Evolutionary conservation across 2,888 invertebrate genomes (phyloP), one percentile per base, ranked within the genome.

Genomic region (Acronicta aceris): DNA sequence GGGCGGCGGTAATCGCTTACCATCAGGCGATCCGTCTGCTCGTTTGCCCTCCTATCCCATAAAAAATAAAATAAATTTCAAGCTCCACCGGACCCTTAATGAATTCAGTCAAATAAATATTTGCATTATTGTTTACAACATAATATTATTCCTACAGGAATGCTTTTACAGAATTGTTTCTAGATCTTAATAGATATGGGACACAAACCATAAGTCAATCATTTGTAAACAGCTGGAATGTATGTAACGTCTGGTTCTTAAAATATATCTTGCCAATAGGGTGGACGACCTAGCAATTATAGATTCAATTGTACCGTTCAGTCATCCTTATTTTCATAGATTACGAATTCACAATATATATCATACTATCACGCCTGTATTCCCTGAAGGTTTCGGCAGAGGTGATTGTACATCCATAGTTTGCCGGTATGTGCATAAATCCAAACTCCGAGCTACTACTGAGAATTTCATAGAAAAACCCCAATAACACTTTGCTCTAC

Each of bases 321-420:
- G 59, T 67, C 67, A 71, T 67, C 12, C 65, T 50, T 67, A 65
- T 71, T 67, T 9, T 65, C 8, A 53, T 1, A 45, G 48, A 71
- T 67, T 65, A 47, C 38, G n/a, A 41, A 12, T 12, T 36, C 0
- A 12, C 13, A 12, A 17, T 21, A 21, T 4, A 21, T 21, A 21
- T 3, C 21, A 21, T 21, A 21, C 21, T 4, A 21, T 21, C 21
- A 21, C 21, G 21, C 21, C 21, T 21, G 21, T 21, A 21, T 21
- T 21, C 21, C 21, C 21, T 4, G 21, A 21, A 21, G 21, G 21
- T 2, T 21, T 21, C 2, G 21, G 21, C 21, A 21, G 21, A 21
- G 21, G 21, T 4, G 21, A 21, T 3, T 21, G 21, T 21, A 21
- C 21, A 21, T 4, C 21, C 21, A 21, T 4, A 21, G 21, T 21